These are phyloP conservation scores for Cinara cedri DNA, from an alignment of 2,888 invertebrate genomes.

Conservation along the genomic window DNA sequence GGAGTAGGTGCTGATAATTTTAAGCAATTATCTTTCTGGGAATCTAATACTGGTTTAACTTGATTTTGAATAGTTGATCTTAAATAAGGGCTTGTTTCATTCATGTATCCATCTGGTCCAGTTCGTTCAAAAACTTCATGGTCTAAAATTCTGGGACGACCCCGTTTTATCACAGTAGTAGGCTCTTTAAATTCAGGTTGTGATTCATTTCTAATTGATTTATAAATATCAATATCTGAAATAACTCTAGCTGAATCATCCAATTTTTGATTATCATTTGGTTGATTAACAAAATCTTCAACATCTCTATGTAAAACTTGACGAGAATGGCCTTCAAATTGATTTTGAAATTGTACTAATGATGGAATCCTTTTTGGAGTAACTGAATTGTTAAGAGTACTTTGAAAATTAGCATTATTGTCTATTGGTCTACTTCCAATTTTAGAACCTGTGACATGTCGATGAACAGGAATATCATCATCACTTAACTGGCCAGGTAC, in stretches of 20 bases:
- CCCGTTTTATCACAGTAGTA: conserved; percentile 40
- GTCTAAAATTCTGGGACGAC: conserved; percentile 22
- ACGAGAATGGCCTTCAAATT: conserved; percentile 53
- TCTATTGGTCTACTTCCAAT: conserved; percentile 39
- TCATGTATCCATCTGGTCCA: conserved; percentile 55
- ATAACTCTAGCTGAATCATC: conserved; percentile 28
- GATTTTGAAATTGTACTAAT: conserved; percentile 51
- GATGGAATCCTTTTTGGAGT: conserved; percentile 34
- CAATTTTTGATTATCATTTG: conserved; percentile 31
- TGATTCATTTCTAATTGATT: conserved; percentile 39
- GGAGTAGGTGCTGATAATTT: conserved; percentile 41
- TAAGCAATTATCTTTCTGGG: conserved; percentile 37
- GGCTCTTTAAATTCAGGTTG: conserved; percentile 43
- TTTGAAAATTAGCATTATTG: conserved; percentile 49
- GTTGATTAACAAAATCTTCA: conserved; percentile 51
- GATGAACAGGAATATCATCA: conserved; percentile 61
- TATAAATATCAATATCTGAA: conserved; percentile 35
- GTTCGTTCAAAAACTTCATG: conserved; percentile 53
- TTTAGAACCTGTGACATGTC: conserved; percentile 40
- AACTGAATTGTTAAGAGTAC: conserved; percentile 33
- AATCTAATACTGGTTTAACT: conserved; percentile 41
- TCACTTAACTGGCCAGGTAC: conserved; percentile 65
- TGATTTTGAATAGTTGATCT: conserved; percentile 48
- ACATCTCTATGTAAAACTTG: conserved; percentile 53
- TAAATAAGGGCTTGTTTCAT: conserved; percentile 53